A percentile compares a stretch with the other conserved stretches of the same genome.
These are phyloP conservation scores for Cygnus buccinator DNA, from an alignment of 2,113 vertebrate genomes.

Conservation along the genomic window DNA sequence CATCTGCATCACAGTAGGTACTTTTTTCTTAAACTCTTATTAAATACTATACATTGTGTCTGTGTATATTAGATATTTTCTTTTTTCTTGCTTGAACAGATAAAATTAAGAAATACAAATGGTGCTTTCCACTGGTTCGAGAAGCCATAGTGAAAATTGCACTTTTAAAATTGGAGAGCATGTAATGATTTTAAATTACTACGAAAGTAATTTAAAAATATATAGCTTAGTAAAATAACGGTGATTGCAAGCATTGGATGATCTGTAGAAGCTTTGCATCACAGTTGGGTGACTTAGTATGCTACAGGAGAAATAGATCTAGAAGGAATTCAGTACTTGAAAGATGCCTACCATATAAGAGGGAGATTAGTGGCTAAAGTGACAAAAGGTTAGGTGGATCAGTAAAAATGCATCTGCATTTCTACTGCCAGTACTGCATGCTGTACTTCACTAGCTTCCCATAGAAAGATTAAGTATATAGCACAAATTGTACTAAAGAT, in stretches of 20 bases:
- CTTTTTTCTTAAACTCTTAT: not conserved
- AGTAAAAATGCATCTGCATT: not conserved
- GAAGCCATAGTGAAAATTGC: not conserved
- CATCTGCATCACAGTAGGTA: not conserved
- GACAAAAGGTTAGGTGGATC: not conserved
- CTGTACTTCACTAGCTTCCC: not conserved
- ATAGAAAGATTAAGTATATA: not conserved
- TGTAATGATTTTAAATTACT: not conserved
- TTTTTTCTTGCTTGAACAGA: not conserved
- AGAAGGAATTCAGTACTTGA: not conserved
- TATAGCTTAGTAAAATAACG: not conserved
- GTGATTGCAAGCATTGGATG: not conserved
- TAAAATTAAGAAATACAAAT: not conserved
- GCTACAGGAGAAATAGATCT: not conserved
- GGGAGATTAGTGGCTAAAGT: not conserved
- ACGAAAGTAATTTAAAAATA: not conserved
- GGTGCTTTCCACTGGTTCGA: not conserved
- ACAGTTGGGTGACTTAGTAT: not conserved
- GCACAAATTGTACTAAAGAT: not conserved
- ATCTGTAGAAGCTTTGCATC: not conserved
- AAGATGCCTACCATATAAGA: accelerated
- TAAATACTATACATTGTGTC: not conserved
- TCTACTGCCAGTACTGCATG: not conserved
- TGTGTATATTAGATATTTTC: not conserved
- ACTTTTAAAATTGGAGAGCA: not conserved